Percentiles rank a stretch among this genome's conserved stretches.
Evolutionary conservation across 2,113 vertebrate genomes (phyloP).

Genomic region (Peromyscus leucopus): DNA sequence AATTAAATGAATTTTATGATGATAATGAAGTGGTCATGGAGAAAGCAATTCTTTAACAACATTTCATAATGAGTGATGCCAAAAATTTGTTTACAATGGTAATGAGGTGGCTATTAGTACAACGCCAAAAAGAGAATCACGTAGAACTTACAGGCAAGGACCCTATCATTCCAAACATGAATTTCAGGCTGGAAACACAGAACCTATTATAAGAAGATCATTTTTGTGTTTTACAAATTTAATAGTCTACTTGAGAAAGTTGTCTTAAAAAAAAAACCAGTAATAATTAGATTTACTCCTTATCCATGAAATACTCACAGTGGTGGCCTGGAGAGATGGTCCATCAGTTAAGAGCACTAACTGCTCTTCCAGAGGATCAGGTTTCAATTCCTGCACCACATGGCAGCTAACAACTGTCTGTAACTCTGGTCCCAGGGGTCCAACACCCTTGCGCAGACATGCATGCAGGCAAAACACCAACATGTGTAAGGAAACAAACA

Average conservation of each 20-base stretch:
- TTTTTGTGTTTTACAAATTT: slow-evolving; percentile 59
- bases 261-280: not conserved
- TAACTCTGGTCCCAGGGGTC: not conserved
- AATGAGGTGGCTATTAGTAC: slow-evolving; percentile 73
- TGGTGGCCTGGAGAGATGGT: not conserved
- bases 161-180: slow-evolving; percentile 64
- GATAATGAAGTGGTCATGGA: slow-evolving; percentile 63
- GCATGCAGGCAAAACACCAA: not conserved
- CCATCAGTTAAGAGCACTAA: not conserved
- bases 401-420: not conserved
- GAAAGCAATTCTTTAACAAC: slow-evolving; percentile 74
- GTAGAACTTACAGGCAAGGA: slow-evolving; percentile 66
- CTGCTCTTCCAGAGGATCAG: not conserved
- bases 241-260: slow-evolving; percentile 51
- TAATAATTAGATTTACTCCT: slow-evolving; percentile 67
- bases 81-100: slow-evolving; percentile 74
- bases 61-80: slow-evolving; percentile 71
- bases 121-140: slow-evolving; percentile 26
- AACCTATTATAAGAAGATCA: slow-evolving; percentile 38
- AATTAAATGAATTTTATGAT: slow-evolving; percentile 74
- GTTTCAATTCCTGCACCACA: not conserved
- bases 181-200: slow-evolving; percentile 67
- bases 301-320: not conserved
- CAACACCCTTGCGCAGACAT: not conserved
- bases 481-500: not conserved